Conservation (phyloP, 2,797 vertebrate species). For the Phylloscopus collybita region DNA sequence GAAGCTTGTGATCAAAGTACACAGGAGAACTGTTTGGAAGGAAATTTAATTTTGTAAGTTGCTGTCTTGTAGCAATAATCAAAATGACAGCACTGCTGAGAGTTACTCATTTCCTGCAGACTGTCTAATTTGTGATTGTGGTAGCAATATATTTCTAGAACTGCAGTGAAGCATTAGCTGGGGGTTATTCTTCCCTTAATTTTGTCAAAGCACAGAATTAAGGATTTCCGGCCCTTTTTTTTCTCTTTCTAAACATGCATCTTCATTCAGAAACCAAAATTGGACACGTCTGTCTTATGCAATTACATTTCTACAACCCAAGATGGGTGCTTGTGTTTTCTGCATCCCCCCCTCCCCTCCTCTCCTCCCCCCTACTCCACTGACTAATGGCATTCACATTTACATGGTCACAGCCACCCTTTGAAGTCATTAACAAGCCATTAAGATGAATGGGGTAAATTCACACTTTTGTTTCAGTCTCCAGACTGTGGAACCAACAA, state of each 20-base stretch:
- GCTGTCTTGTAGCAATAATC: constrained; percentile 44
- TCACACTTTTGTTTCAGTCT: constrained; percentile 67
- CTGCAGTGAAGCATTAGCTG: not conserved
- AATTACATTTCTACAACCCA: constrained; percentile 66
- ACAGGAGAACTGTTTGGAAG: constrained; percentile 8
- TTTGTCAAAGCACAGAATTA: constrained; percentile 9
- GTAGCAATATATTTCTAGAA: constrained; percentile 40
- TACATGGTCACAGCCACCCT: constrained; percentile 67
- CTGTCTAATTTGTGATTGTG: constrained; percentile 29
- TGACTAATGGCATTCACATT: constrained; percentile 76
- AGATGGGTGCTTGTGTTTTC: constrained; percentile 62
- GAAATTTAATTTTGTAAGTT: constrained; percentile 56
- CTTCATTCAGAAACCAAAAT: constrained; percentile 58
- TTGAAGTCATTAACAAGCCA: constrained; percentile 70
- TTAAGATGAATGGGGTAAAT: constrained; percentile 74
- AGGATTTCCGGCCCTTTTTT: not conserved
- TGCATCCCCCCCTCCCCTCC: not conserved
- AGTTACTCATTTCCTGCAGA: constrained; percentile 48
- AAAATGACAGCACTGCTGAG: constrained; percentile 60
- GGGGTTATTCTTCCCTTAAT: not conserved
- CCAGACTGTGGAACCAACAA: constrained; percentile 41
- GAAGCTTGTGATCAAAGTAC: constrained; percentile 17
- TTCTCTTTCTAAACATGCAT: not conserved
- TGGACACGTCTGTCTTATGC: constrained; percentile 47
- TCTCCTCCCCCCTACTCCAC: not conserved